Evolutionary conservation across 2,888 invertebrate genomes (phyloP), one percentile per base, ranked within the genome.

Genomic region (Thecophora atra): DNA sequence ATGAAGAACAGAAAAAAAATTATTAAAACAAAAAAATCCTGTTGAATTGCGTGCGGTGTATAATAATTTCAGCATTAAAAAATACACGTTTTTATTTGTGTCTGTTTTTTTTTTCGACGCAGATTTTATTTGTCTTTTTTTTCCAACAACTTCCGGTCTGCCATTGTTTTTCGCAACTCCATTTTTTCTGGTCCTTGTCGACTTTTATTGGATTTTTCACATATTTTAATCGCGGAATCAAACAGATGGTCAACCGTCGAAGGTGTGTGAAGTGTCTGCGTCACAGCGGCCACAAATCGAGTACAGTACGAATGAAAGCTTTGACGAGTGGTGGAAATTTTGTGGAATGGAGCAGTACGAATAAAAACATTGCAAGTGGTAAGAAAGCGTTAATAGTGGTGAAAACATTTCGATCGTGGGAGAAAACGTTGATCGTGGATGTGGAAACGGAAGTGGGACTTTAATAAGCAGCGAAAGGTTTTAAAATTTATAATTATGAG

Each of bases 11-110:
- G 0, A 54, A 54, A 63, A 70, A 68, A 37, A 21, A 28, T 15
- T 13, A 7, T 11, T 13, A 52, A 30, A 69, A 47, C 51, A 54
- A 24, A 44, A 76, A 77, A 77, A 76, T 77, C 78, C 76, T 78
- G 75, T 76, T 75, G 77, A 74, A 77, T 73, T 76, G 76, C 73
- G 74, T 77, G 77, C 73, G 77, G 75, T 76, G 75, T 77, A 76
- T 79, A 77, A 78, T 78, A 76, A 79, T 78, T 78, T 78, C 73
- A 76, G 71, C 77, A 77, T 78, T 79, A 78, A 78, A 76, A 76
- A 72, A 68, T n/a, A n/a, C n/a, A 71, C 76, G 74, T 73, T 72
- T 73, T 77, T 76, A 74, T 67, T 44, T 8, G 15, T 74, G n/a
- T 67, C 47, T 37, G 7, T 6, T 11, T 19, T 76, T 77, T 78